Percentiles rank a stretch among this genome's conserved stretches.
phyloP scores from a whole-genome alignment of 2,888 invertebrate species.

The Leucophenga montana region DNA sequence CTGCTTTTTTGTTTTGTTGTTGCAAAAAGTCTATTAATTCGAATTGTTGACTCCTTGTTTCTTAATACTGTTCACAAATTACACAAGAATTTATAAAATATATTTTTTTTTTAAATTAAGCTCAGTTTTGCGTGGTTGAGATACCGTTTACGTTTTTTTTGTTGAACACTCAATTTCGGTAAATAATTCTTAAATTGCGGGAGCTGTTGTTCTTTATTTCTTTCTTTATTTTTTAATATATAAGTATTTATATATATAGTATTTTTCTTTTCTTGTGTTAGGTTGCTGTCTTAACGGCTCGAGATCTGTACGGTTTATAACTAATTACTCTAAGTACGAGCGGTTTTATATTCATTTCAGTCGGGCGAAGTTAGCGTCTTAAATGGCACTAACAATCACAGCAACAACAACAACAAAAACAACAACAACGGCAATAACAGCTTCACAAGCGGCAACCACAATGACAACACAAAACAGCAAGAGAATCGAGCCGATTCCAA shows the following conservation, averaged over 20 bases:
- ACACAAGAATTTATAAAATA: too few species aligned
- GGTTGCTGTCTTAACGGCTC: neutral
- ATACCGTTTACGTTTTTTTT: too few species aligned
- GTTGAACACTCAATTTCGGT: too few species aligned
- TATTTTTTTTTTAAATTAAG: too few species aligned
- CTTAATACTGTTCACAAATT: too few species aligned
- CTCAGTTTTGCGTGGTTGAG: too few species aligned
- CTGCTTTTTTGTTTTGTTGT: too few species aligned
- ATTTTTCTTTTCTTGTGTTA: constrained; percentile 8
- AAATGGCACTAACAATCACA: neutral
- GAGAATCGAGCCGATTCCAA: neutral
- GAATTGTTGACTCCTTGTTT: too few species aligned
- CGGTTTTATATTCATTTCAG: constrained; percentile 6
- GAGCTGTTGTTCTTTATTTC: neutral
- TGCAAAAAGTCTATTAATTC: too few species aligned
- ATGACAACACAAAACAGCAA: neutral
- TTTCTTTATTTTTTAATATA: neutral
- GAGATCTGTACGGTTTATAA: constrained; percentile 6
- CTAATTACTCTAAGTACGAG: constrained; percentile 6
- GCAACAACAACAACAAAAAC: neutral
- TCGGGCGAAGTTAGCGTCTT: neutral
- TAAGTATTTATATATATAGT: too few species aligned
- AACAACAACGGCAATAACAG: neutral
- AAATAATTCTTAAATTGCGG: neutral
- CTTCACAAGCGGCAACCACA: constrained; percentile 8